phyloP scores from a whole-genome alignment of 2,888 invertebrate species.

The Agonopterix arenella region DNA sequence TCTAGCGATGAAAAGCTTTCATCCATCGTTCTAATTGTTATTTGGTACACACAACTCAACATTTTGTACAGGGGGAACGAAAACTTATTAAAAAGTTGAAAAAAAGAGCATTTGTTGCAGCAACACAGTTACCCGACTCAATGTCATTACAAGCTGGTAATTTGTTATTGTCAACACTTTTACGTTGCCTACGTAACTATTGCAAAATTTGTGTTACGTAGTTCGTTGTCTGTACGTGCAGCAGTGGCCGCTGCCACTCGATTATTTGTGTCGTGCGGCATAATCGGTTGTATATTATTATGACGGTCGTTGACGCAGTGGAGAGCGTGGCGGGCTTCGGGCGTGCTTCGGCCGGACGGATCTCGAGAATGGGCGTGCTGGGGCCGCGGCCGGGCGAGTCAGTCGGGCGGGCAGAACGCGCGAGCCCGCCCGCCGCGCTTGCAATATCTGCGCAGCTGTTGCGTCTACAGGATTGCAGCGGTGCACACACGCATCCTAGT shows the following conservation, averaged over 20 bases:
- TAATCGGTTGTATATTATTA: constrained; percentile 22
- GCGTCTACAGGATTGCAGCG: constrained; percentile 14
- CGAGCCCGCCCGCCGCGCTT: constrained; percentile 29
- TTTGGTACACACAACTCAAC: too few relatives aligned
- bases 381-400: constrained; percentile 9
- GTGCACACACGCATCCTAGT: constrained; percentile 33
- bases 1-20: too few relatives aligned
- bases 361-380: neutral
- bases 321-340: constrained; percentile 1
- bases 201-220: neutral
- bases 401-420: constrained; percentile 43
- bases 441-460: constrained; percentile 9
- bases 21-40: too few relatives aligned
- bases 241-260: constrained; percentile 6
- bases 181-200: too few relatives aligned
- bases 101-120: too few relatives aligned
- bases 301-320: constrained; percentile 1
- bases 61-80: too few relatives aligned
- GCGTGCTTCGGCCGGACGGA: neutral
- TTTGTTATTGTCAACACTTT: too few relatives aligned
- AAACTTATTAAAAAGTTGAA: too few relatives aligned
- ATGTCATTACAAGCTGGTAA: too few relatives aligned
- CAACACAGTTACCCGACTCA: too few relatives aligned
- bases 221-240: neutral
- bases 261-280: constrained; percentile 24